Base-by-base conservation (phyloP, 2,888 invertebrate species). In the Brachyptera risi region DNA sequence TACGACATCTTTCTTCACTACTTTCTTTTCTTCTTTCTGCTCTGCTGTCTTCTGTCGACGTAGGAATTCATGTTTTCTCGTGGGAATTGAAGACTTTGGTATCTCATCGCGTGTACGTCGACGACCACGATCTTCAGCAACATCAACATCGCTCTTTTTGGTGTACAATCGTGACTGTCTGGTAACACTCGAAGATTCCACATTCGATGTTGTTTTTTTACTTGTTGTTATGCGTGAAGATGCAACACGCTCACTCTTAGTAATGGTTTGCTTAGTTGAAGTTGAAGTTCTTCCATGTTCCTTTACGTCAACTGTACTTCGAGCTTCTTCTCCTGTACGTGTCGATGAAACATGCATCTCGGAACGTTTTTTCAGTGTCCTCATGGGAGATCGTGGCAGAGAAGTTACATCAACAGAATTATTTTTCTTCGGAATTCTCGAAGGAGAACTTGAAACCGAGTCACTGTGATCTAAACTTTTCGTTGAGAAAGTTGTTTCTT, bases 311-410 rank as follows among this genome's bases (percentile, higher is more conserved):
- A 24, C 24, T 4, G 21, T 37, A 13, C 9, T 27, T 3, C 71
- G 70, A 15, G 63, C 63, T 63, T 68, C 69, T 49, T 67, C 61
- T n/a, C n/a, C n/a, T n/a, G n/a, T n/a, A n/a, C n/a, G n/a, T n/a
- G n/a, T n/a, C 7, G 60, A 23, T 1, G 59, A 61, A 7, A 63
- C 51, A 37, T 60, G 61, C 27, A 59, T 21, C 21, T 59, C 51
- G 17, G 37, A n/a, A 21, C n/a, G 9, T 35, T 49, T 49, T 3
- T 17, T 4, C 7, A 50, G 19, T 15, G 31, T 37, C 49, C 38
- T 59, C 21, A 37, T n/a, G 7, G 59, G 54, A 9, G 54, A 54
- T n/a, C 35, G 31, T 2, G 54, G 54, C 37, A 54, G 35, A 13
- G 47, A 49, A 13, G 50, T 50, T n/a, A 35, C 24, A 7, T 49